These are phyloP conservation scores for Schmidtea mediterranea DNA, from an alignment of 1,140 invertebrate genomes.

Conservation along the genomic window DNA sequence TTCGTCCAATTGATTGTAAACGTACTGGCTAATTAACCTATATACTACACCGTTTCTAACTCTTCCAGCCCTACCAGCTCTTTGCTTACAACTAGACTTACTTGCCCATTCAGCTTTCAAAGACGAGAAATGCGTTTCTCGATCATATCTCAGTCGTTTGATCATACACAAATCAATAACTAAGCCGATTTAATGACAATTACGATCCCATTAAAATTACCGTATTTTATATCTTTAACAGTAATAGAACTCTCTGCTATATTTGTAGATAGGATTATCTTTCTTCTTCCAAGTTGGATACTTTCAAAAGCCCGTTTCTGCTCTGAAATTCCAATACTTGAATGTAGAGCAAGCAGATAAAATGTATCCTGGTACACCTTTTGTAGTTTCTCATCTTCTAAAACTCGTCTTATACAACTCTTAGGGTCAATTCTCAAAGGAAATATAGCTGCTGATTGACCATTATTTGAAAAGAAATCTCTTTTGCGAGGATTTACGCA, in stretches of 20 bases:
- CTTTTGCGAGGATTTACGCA: too few species aligned
- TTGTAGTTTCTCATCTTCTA: too few species aligned
- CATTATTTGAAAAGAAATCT: too few species aligned
- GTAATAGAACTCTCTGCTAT: slow-evolving; percentile 97
- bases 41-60: slow-evolving; percentile 67
- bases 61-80: slow-evolving; percentile 66
- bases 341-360: slow-evolving; percentile 59
- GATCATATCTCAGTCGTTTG: slow-evolving; percentile 32
- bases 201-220: too few species aligned
- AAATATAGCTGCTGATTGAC: too few species aligned
- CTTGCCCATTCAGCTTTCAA: slow-evolving; percentile 63
- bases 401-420: too few species aligned
- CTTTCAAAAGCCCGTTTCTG: slow-evolving; percentile 75
- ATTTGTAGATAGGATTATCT: slow-evolving; percentile 95
- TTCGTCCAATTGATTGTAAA: too few species aligned
- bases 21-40: slow-evolving; percentile 30
- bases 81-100: slow-evolving; percentile 69
- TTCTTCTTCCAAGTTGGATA: slow-evolving; percentile 67
- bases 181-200: slow-evolving; percentile 51
- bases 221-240: slow-evolving; percentile 55
- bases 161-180: slow-evolving; percentile 68
- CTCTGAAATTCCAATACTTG: slow-evolving; percentile 60
- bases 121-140: slow-evolving; percentile 60
- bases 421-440: too few species aligned
- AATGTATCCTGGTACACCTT: too few species aligned